These are phyloP conservation scores for Andrena flavipes DNA, from an alignment of 2,888 invertebrate genomes.

Conservation along the genomic window DNA sequence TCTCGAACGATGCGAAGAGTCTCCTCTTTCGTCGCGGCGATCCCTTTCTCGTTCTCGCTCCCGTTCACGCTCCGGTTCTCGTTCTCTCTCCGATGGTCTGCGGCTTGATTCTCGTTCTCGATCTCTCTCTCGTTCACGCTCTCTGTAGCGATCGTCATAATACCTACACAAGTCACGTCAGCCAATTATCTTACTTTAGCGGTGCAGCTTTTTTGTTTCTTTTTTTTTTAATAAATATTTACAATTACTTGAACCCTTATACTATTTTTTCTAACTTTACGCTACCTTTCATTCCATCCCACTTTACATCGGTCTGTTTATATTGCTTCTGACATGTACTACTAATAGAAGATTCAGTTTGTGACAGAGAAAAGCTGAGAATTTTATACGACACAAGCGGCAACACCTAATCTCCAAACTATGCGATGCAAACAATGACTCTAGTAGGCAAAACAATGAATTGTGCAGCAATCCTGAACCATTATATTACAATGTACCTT, in stretches of 20 bases:
- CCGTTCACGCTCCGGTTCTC: conserved; percentile 88
- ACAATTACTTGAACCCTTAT: conserved; percentile 25
- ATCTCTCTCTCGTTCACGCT: conserved; percentile 88
- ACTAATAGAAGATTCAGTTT: conserved; percentile 1
- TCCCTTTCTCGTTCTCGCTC: conserved; percentile 89
- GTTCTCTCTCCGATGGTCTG: conserved; percentile 86
- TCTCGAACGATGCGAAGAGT: conserved; percentile 88
- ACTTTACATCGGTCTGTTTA: conserved; percentile 6
- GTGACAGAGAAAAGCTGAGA: background rate
- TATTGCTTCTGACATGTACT: too few relatives aligned
- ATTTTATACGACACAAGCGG: background rate
- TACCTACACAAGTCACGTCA: conserved; percentile 87
- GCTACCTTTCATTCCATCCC: conserved; percentile 7
- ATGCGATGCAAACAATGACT: conserved; percentile 19
- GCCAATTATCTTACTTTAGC: conserved; percentile 74
- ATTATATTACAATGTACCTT: conserved; percentile 32
- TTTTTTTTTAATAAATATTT: conserved; percentile 3
- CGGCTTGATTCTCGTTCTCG: conserved; percentile 86
- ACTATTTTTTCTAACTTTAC: conserved; percentile 18
- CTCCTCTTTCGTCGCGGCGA: conserved; percentile 87
- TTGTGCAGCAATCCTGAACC: conserved; percentile 7
- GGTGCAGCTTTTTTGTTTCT: conserved; percentile 37
- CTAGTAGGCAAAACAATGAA: conserved; percentile 12
- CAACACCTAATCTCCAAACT: background rate
- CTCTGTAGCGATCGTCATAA: conserved; percentile 95